Evolutionary conservation across 2,797 vertebrate genomes (phyloP).

Genomic region (Siniperca scherzeri): DNA sequence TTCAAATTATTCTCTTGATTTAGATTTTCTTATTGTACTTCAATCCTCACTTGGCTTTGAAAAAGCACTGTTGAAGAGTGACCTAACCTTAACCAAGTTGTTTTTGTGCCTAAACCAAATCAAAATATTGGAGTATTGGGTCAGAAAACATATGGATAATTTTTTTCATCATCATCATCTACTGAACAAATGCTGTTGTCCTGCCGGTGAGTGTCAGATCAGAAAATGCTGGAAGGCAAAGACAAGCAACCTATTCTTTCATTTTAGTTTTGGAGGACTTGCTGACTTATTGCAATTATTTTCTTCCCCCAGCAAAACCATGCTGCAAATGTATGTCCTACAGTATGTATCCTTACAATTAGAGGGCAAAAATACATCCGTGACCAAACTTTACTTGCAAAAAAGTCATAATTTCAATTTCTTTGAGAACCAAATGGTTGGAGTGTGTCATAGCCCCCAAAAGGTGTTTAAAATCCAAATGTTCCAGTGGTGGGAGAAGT

Average conservation of each 20-base stretch:
- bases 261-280: slow-evolving; percentile 16
- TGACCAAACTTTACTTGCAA: slow-evolving; percentile 34
- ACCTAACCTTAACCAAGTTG: neutral
- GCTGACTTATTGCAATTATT: no score
- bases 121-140: neutral
- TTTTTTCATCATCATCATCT: no score
- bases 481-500: neutral
- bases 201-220: no score
- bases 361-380: slow-evolving; percentile 51
- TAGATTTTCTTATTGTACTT: slow-evolving; percentile 9
- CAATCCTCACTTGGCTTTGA: neutral
- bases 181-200: no score
- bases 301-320: no score
- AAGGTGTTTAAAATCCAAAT: slow-evolving; percentile 18
- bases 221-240: no score
- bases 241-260: no score
- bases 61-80: neutral
- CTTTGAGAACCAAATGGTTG: slow-evolving; percentile 44
- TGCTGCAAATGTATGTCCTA: neutral
- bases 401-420: neutral
- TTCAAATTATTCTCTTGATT: slow-evolving; percentile 37
- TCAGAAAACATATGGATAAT: neutral
- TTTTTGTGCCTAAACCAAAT: neutral
- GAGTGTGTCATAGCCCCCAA: slow-evolving; percentile 16
- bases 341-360: slow-evolving; percentile 12